A percentile compares a stretch with the other conserved stretches of the same genome.
Evolutionary conservation across 64 coral and sea anemone genomes (phyloP).

Genomic region (Exaiptasia diaphana): DNA sequence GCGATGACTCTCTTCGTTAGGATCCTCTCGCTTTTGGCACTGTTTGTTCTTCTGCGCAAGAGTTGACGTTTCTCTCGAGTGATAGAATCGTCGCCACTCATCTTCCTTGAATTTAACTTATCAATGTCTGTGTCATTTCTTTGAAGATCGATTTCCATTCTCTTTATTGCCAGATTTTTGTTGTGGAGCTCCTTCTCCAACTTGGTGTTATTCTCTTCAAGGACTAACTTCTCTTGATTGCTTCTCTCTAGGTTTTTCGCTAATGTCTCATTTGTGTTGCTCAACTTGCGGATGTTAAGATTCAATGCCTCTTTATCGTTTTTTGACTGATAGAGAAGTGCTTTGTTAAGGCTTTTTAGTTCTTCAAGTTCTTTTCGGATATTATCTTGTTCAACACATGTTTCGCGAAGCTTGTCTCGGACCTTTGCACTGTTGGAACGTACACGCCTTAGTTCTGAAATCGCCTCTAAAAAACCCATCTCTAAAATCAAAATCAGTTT

Average conservation of each 20-base stretch:
- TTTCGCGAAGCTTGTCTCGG: constrained; percentile 4
- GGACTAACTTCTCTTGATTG: neutral
- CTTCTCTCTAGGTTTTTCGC: neutral
- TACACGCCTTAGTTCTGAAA: constrained; percentile 19
- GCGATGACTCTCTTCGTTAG: too few relatives aligned
- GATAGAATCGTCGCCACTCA: neutral
- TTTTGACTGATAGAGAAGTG: neutral
- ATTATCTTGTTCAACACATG: neutral
- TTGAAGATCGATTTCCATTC: too few relatives aligned
- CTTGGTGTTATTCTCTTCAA: neutral
- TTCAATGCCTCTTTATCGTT: neutral
- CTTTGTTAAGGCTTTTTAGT: constrained; percentile 26
- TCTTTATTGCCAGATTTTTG: neutral
- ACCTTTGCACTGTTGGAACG: constrained; percentile 37
- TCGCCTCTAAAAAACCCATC: constrained; percentile 17
- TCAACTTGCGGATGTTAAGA: neutral
- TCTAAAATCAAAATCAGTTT: constrained; percentile 48
- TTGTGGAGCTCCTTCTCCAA: neutral
- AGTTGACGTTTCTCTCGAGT: too few relatives aligned
- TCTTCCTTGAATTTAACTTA: constrained; percentile 9
- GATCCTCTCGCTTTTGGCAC: too few relatives aligned
- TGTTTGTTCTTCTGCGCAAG: too few relatives aligned
- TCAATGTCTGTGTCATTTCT: too few relatives aligned
- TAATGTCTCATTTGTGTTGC: neutral
- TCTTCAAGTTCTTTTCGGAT: constrained; percentile 41